Evolutionary conservation across 92 coral and sea anemone species (phyloP), one percentile per base, ranked within the genome.

Genomic region (Zoanthus gigantus): DNA sequence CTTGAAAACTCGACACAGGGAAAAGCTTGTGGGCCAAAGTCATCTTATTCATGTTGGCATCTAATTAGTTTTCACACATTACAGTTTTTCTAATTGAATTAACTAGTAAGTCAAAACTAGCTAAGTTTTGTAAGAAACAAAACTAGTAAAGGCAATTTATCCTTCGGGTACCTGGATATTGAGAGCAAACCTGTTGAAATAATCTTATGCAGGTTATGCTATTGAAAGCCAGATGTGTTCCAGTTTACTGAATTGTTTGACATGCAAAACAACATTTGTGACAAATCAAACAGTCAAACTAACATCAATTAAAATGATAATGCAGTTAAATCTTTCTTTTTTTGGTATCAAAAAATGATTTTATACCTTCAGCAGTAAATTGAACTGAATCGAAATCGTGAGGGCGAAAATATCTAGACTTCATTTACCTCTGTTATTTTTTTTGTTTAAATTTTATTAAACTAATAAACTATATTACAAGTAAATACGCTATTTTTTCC

Each of bases 181-280:
- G 74, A 69, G 46, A 37, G 52, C 12, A 46, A 63, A 81, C 75
- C 18, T 63, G 85, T 42, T 31, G 63, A 42, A 23, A 23, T 23
- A 6, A 66, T 73, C 61, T 34, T 31, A 0, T 29, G 63, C 85
- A 29, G 85, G 85, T 81, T 28, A 61, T 29, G n/a, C 23, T 13
- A 81, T 81, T 81, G 75, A 81, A 15, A 7, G 28, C 45, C 63
- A 81, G 3, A 34, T 3, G 1, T 81, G 85, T 81, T 81, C 85
- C 85, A 30, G 23, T 66, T 7, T 47, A 23, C 23, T 23, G 23
- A 30, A 81, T 81, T 81, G 54, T 14, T 81, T 63, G 53, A 61
- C 84, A 58, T 32, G 56, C 54, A 79, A 42, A 31, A 44, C 57
- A 9, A 37, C 11, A 14, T 42, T 9, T 14, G 14, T 81, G 75